Base-by-base conservation (phyloP, 37 sponge, comb jelly and placozoan genomes). In the Cliona cf. orientalis region DNA sequence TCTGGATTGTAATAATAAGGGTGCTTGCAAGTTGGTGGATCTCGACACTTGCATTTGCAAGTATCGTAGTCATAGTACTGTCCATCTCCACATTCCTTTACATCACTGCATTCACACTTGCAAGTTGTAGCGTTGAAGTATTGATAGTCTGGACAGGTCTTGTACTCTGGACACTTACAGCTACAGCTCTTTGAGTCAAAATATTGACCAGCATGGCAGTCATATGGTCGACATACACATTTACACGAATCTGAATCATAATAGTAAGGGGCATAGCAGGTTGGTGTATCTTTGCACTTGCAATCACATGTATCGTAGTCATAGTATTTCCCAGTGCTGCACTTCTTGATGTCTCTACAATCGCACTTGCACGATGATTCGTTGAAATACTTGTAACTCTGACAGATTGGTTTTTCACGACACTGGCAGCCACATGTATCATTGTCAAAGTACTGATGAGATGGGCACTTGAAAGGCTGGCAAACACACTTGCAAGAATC, bases 371-470 rank as follows among this genome's bases (percentile, higher is more conserved):
- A 78, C 32, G 25, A 34, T 1, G 26, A 44, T 40, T 19, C 28
- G 33, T 74, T 49, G 42, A 60, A 76, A 19, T 60, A 22, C 44
- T 76, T 61, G 22, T 26, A 37, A 61, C n/a, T 42, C 21, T 41
- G 40, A 32, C 76, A 76, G 1, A 37, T 3, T 12, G 72, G 69
- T 1, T n/a, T 31, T 1, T 55, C 33, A 0, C 29, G 59, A 39
- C 84, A 83, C 2, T 36, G 12, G 53, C 84, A 83, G 31, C 53
- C n/a, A 40, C 84, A 83, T 6, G 75, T 62, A 2, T 83, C 36
- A 32, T 5, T 14, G 43, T 83, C 57, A 74, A 83, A 74, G 7
- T 38, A 14, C 58, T 83, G 75, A 22, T 46, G 31, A 7, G 2
- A 22, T 21, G 67, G 25, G 29, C 84, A 83, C 3, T 21, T 33